Percentiles rank a stretch among this genome's conserved stretches.
phyloP scores from a whole-genome alignment of 2,888 invertebrate species.

The Dolomedes plantarius region DNA sequence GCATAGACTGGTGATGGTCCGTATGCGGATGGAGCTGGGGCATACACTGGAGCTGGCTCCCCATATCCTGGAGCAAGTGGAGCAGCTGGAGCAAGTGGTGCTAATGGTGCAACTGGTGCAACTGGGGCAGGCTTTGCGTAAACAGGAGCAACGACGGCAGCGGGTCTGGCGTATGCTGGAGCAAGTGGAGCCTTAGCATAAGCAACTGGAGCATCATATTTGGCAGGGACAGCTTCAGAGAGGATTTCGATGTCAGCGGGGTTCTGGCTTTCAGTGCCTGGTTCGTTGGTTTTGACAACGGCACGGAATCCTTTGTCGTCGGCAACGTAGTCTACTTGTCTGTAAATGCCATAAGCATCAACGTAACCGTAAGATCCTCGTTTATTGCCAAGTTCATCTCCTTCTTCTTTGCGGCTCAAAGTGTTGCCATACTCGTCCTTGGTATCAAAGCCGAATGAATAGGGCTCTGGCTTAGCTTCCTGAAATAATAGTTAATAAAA shows the following conservation, averaged over 20 bases:
- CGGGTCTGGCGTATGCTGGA: neutral
- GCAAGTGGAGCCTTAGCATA: neutral
- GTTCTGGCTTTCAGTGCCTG: constrained; percentile 70
- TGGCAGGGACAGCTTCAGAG: constrained; percentile 47
- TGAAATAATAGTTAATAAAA: neutral
- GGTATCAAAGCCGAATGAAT: constrained; percentile 72
- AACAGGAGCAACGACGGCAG: neutral
- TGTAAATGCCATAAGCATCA: constrained; percentile 71
- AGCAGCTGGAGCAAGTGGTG: neutral
- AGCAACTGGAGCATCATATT: constrained; percentile 34
- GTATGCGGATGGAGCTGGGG: neutral
- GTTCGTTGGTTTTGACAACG: constrained; percentile 72
- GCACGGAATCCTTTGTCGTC: constrained; percentile 72
- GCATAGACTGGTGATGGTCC: constrained; percentile 1
- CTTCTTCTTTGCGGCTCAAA: constrained; percentile 67
- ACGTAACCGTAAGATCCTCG: constrained; percentile 72
- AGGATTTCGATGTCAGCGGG: constrained; percentile 46
- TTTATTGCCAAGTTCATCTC: constrained; percentile 72
- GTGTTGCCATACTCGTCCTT: constrained; percentile 69
- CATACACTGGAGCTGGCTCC: constrained; percentile 7
- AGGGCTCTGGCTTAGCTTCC: constrained; percentile 72
- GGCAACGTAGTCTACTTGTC: constrained; percentile 71
- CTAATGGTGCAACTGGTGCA: neutral
- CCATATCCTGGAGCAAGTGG: neutral
- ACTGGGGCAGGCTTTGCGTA: neutral